phyloP scores from a whole-genome alignment of 2,797 vertebrate species.

The Mus caroli region DNA sequence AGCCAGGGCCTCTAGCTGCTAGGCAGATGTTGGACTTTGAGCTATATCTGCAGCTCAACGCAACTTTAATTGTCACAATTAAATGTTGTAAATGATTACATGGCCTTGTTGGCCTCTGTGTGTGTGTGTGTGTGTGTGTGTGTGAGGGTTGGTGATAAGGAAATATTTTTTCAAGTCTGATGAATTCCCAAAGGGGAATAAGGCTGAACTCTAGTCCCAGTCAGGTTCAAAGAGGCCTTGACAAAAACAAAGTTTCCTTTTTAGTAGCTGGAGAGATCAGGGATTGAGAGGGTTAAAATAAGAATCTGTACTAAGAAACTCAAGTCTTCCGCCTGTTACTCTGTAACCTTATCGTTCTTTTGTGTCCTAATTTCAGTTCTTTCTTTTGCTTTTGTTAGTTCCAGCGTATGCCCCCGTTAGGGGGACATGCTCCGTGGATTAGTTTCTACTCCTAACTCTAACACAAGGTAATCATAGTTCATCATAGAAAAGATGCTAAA shows the following conservation, averaged over 20 bases:
- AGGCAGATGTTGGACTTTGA: background rate
- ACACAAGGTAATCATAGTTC: constrained; percentile 45
- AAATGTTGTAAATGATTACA: background rate
- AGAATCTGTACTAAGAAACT: constrained; percentile 47
- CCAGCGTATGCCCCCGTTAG: background rate
- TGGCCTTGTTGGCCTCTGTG: background rate
- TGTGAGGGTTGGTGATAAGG: background rate
- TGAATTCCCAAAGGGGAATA: background rate
- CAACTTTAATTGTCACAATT: background rate
- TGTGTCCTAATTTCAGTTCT: constrained; percentile 39
- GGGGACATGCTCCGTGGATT: constrained; percentile 50
- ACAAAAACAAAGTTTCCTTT: background rate
- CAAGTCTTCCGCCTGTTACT: background rate
- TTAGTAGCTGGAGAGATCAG: constrained; percentile 8
- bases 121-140: background rate
- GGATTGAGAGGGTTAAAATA: constrained; percentile 13
- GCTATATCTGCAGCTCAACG: background rate
- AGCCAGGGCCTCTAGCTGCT: background rate
- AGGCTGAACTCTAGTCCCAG: background rate
- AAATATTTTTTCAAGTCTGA: constrained; percentile 65
- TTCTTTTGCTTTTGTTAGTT: background rate
- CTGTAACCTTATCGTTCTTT: background rate
- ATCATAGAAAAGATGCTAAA: constrained; percentile 67
- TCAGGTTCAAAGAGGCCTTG: constrained; percentile 51
- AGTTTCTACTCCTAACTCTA: constrained; percentile 71